Base-by-base conservation (phyloP, 1,140 invertebrate genomes). In the Drosophila repletoides region DNA sequence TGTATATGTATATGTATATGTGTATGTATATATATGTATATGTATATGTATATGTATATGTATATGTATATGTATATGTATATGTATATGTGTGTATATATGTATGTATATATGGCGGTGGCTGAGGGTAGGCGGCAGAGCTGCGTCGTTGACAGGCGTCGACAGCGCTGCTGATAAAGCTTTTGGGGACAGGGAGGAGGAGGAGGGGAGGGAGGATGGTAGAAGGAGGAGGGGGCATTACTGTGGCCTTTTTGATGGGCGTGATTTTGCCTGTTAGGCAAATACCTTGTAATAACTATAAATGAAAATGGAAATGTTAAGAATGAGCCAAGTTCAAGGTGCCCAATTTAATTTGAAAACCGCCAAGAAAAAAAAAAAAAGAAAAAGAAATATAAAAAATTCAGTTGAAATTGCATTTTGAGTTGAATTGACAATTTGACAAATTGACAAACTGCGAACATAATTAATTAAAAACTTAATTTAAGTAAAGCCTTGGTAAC, bases 131-230 rank as follows among this genome's bases (percentile, higher is more conserved):
- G 59, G 67, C 72, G 56, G 53, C 72, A 75, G 31, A 41, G 19
- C 49, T 63, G 51, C 55, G 61, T 52, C 76, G 76, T 53, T 80
- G 76, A 80, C 76, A 74, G 76, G 55, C 55, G 46, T 45, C 31
- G 21, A 48, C 38, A 31, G 29, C 26, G 34, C 22, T 33, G 28
- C 45, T 55, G 67, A 56, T 76, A 76, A 60, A 55, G 43, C 41
- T 29, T n/a, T n/a, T n/a, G n/a, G 40, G 29, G 26, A 24, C 33
- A 3, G 31, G 26, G 21, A 43, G 28, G 15, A 34, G 24, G 14
- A 10, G 31, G 12, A 22, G 4, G 33, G 12, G 3, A 15, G 28
- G 24, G 17, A 5, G 14, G 3, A 5, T 14, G 28, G 17, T 7
- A 5, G 19, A 19, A 7, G 1, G 19, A 22, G 29, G 10, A 2